Conservation (phyloP, 2,797 vertebrate genomes). For the Anguilla anguilla region DNA sequence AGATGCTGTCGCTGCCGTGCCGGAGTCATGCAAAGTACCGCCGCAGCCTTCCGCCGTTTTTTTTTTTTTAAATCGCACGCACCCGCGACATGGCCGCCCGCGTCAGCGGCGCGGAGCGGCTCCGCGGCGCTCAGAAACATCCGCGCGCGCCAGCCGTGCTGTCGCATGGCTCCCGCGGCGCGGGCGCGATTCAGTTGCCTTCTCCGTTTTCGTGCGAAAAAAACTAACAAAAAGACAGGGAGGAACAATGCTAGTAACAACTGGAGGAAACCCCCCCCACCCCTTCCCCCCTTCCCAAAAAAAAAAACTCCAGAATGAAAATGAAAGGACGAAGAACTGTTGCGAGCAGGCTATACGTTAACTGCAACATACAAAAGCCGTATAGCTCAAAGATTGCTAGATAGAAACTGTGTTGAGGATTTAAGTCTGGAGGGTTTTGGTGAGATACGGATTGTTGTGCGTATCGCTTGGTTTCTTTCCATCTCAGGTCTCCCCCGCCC, state of each 20-base stretch:
- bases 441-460: background rate
- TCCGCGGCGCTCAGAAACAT: background rate
- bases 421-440: background rate
- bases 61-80: background rate
- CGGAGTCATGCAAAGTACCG: background rate
- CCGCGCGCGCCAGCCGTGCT: background rate
- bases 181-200: background rate
- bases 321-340: background rate
- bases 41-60: background rate
- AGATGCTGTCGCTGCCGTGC: background rate
- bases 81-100: background rate
- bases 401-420: background rate
- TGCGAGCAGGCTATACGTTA: background rate
- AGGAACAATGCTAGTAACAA: background rate
- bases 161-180: background rate
- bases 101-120: background rate
- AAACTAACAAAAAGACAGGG: background rate
- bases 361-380: too few relatives aligned
- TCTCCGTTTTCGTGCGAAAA: background rate
- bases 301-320: background rate
- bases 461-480: constrained; percentile 6
- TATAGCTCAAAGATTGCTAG: background rate
- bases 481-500: constrained; percentile 68
- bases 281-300: too few relatives aligned
- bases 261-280: background rate